These are phyloP conservation scores for Barypeithes pellucidus DNA, from an alignment of 2,888 invertebrate species.

Conservation along the genomic window DNA sequence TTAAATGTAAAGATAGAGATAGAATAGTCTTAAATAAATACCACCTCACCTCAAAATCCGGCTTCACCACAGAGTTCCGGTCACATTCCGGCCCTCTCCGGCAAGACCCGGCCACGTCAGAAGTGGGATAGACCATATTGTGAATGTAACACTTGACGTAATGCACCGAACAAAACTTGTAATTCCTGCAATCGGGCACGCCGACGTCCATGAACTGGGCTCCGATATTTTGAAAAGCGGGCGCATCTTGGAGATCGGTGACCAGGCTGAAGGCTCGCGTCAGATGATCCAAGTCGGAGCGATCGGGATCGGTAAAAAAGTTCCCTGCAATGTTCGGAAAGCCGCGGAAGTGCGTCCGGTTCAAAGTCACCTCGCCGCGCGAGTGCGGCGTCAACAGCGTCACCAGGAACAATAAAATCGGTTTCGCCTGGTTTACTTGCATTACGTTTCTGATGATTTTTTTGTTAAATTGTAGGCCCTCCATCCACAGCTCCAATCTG, in stretches of 20 bases:
- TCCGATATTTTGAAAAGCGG: constrained; percentile 56
- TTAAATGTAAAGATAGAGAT: too few relatives aligned
- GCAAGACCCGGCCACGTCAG: constrained; percentile 61
- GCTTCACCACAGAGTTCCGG: constrained; percentile 68
- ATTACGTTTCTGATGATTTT: constrained; percentile 60
- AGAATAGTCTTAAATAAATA: too few relatives aligned
- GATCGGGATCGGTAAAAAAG: constrained; percentile 73
- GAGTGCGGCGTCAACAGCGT: constrained; percentile 71
- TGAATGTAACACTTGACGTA: constrained; percentile 73
- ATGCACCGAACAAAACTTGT: constrained; percentile 68
- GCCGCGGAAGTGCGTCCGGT: constrained; percentile 70
- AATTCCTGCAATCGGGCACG: constrained; percentile 66
- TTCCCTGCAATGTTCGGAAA: constrained; percentile 70
- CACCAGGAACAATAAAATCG: constrained; percentile 61
- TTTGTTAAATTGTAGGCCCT: constrained; percentile 57
- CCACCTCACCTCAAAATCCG: constrained; percentile 68
- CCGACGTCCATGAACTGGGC: constrained; percentile 67
- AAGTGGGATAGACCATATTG: constrained; percentile 58
- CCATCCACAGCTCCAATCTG: constrained; percentile 62
- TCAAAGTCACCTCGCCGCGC: constrained; percentile 70
- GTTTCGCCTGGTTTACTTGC: constrained; percentile 59
- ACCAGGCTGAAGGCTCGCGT: constrained; percentile 58
- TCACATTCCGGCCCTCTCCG: constrained; percentile 67
- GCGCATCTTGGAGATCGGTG: constrained; percentile 56
- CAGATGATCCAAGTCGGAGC: constrained; percentile 58